Base-by-base conservation (phyloP, 2,797 vertebrate species). In the Thalassophryne amazonica region DNA sequence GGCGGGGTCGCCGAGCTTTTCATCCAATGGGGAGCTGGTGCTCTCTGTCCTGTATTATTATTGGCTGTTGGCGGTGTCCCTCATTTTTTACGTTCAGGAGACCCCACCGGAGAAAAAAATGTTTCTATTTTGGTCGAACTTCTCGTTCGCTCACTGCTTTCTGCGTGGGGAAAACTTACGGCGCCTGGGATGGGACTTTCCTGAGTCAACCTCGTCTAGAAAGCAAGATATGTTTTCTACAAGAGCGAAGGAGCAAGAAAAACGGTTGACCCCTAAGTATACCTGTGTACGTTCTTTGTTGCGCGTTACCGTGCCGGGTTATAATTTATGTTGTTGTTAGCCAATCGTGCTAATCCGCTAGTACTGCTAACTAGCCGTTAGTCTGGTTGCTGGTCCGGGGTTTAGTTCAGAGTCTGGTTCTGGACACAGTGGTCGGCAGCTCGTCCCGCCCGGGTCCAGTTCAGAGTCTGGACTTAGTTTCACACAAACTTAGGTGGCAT, bases 151-250 rank as follows among this genome's bases (percentile, higher is more conserved):
- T n/a, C n/a, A n/a, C n/a, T n/a, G n/a, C n/a, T n/a, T n/a, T n/a
- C n/a, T 38, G 19, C 33, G 14, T 30, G 37, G 54, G 45, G 39
- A 50, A 23, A 69, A 86, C 68, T 78, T 79, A 10, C 34, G 30
- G 65, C 55, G 60, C 50, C 50, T 64, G 81, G 72, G 55, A 89
- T 90, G 86, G 79, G 77, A 84, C 71, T 80, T 66, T 58, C 22
- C 53, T 40, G 32, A 57, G 49, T 55, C 34, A 62, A 35, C 45
- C 49, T 74, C 69, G 50, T 48, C 53, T 61, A 51, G 65, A 74
- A 73, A 68, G 52, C 59, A 70, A 80, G 86, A 87, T 48, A 92
- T 93, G 91, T 92, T 90, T 75, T 86, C 86, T 67, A 83, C 81
- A 67, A 86, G 84, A 61, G 66, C 55, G 68, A 91, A 90, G 72